These are phyloP conservation scores for Aradophagus sp. DNA, from an alignment of 1,140 invertebrate species.

Conservation along the genomic window DNA sequence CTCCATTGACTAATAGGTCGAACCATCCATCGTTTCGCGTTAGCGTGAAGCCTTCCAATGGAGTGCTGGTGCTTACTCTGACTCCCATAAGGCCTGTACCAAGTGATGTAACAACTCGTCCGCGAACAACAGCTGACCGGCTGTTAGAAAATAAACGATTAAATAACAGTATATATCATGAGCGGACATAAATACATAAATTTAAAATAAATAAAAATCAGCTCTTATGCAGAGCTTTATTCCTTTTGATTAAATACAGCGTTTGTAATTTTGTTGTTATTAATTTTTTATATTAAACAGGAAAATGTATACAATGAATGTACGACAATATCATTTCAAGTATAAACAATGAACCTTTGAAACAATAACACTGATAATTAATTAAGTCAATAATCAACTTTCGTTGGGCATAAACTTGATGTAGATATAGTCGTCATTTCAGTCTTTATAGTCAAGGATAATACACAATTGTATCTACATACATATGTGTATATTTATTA, in stretches of 20 bases:
- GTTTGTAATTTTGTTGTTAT: too few species aligned
- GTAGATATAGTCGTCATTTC: slow-evolving; percentile 51
- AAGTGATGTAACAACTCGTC: slow-evolving; percentile 91
- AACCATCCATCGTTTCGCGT: slow-evolving; percentile 95
- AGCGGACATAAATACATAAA: slow-evolving; percentile 1
- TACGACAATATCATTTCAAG: slow-evolving; percentile 63
- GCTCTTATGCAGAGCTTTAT: slow-evolving; percentile 24
- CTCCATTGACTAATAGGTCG: slow-evolving; percentile 97
- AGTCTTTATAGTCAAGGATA: slow-evolving; percentile 50
- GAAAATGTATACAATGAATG: too few species aligned
- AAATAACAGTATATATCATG: slow-evolving; percentile 3
- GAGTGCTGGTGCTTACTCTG: slow-evolving; percentile 91
- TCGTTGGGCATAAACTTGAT: slow-evolving; percentile 47
- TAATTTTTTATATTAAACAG: too few species aligned
- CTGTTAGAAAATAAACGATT: slow-evolving; percentile 75
- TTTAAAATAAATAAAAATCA: slow-evolving; percentile 11
- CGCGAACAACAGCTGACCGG: slow-evolving; percentile 96
- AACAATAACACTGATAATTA: slow-evolving; percentile 22
- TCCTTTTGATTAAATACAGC: too few species aligned
- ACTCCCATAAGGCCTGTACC: slow-evolving; percentile 95
- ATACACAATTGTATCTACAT: slow-evolving; percentile 51
- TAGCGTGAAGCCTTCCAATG: slow-evolving; percentile 93
- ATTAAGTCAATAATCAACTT: slow-evolving; percentile 17
- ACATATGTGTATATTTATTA: slow-evolving; percentile 59
- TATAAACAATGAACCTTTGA: slow-evolving; percentile 31